These are phyloP conservation scores for Litoditis marina DNA, from an alignment of 2,888 invertebrate genomes.

Conservation along the genomic window DNA sequence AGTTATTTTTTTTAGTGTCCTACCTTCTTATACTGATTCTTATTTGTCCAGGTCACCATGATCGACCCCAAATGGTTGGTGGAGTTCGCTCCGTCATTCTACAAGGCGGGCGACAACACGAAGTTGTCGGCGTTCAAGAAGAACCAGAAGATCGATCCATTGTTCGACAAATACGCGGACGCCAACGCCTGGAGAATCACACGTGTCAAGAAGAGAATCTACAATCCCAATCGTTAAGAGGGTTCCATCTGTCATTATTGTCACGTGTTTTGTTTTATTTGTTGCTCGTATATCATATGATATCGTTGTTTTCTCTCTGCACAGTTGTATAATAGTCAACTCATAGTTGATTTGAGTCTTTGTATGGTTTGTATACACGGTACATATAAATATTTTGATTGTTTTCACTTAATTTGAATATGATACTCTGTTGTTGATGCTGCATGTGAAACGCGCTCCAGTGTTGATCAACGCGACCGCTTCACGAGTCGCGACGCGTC, in stretches of 20 bases:
- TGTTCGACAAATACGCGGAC: conserved; percentile 95
- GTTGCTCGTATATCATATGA: too few relatives aligned
- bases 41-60: conserved; percentile 67
- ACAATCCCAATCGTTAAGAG: conserved; percentile 62
- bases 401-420: too few relatives aligned
- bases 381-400: too few relatives aligned
- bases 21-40: not conserved
- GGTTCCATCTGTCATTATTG: too few relatives aligned
- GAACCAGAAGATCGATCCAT: conserved; percentile 92
- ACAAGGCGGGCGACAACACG: conserved; percentile 96
- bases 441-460: too few relatives aligned
- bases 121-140: conserved; percentile 98
- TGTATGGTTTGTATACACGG: too few relatives aligned
- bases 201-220: conserved; percentile 63
- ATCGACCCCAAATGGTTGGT: conserved; percentile 98
- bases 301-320: too few relatives aligned
- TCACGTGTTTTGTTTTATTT: not conserved
- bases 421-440: too few relatives aligned
- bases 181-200: conserved; percentile 99
- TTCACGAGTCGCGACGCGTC: too few relatives aligned
- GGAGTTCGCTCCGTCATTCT: conserved; percentile 97
- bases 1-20: not conserved
- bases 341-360: too few relatives aligned
- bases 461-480: too few relatives aligned
- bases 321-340: too few relatives aligned